Conservation (phyloP, 2,797 vertebrate genomes). For the Naso thynnoides region DNA sequence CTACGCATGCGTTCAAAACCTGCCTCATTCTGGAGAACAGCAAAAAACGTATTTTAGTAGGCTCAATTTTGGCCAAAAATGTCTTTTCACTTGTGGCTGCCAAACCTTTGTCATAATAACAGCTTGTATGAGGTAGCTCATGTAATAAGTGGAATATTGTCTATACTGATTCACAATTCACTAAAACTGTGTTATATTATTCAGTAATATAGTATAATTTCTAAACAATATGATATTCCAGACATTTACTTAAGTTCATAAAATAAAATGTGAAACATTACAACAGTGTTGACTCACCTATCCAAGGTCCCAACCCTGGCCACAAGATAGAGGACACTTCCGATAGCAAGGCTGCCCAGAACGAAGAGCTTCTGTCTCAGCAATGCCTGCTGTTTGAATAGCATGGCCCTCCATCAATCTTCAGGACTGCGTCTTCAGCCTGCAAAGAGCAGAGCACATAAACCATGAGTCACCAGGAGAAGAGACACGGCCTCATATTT, state of each 20-base stretch:
- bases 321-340: slow-evolving; percentile 96
- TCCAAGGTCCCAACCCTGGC: slow-evolving; percentile 97
- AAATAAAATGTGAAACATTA: not conserved
- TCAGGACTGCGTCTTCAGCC: slow-evolving; percentile 92
- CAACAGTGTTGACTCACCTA: slow-evolving; percentile 85
- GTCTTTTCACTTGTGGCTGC: not conserved
- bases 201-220: not conserved
- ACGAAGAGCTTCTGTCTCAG: slow-evolving; percentile 98
- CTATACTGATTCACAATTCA: not conserved
- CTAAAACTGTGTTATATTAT: not conserved
- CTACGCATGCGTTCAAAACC: not conserved
- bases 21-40: not conserved
- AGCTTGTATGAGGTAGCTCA: not conserved
- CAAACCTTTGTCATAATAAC: not conserved
- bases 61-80: not conserved
- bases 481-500: slow-evolving; percentile 65
- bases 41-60: not conserved
- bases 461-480: slow-evolving; percentile 74
- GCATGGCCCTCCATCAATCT: slow-evolving; percentile 99
- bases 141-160: not conserved
- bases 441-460: slow-evolving; percentile 80
- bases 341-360: slow-evolving; percentile 94
- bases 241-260: not conserved
- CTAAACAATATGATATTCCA: too few relatives aligned
- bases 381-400: slow-evolving; percentile 98